Conservation (phyloP, 1,140 invertebrate genomes). For the Heliconius hermathena region DNA sequence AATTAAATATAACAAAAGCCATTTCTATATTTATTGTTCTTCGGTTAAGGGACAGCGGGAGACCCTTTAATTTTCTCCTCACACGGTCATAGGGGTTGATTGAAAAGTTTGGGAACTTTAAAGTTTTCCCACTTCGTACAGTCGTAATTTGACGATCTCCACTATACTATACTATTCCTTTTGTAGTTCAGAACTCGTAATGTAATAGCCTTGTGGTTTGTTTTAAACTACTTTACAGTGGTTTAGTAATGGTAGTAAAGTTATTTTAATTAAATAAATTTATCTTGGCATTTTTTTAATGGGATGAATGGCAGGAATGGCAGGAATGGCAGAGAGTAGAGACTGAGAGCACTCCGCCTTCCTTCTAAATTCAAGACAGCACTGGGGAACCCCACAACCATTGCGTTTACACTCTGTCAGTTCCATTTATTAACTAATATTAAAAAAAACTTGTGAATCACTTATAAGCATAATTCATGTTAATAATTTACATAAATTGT, state of each 20-base stretch:
- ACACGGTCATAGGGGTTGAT: slow-evolving; percentile 64
- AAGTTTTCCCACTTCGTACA: slow-evolving; percentile 52
- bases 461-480: too few relatives aligned
- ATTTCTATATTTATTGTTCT: slow-evolving; percentile 3
- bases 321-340: too few relatives aligned
- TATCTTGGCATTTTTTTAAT: too few relatives aligned
- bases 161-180: slow-evolving; percentile 32
- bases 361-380: too few relatives aligned
- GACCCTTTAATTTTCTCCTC: slow-evolving; percentile 53
- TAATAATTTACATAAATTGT: too few relatives aligned
- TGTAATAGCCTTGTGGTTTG: slow-evolving; percentile 9
- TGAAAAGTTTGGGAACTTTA: slow-evolving; percentile 66
- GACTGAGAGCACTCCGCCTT: too few relatives aligned
- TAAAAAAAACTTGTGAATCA: too few relatives aligned
- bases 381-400: too few relatives aligned
- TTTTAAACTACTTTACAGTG: slow-evolving; percentile 1
- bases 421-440: too few relatives aligned
- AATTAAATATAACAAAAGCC: slow-evolving; percentile 12
- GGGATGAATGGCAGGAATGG: too few relatives aligned
- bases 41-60: slow-evolving; percentile 48
- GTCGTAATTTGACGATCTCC: slow-evolving; percentile 45
- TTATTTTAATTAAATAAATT: too few relatives aligned
- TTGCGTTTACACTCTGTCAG: too few relatives aligned
- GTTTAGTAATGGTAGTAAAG: neutral
- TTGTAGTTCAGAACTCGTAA: slow-evolving; percentile 41